Base-by-base conservation (phyloP, 2,888 invertebrate genomes). In the Pheosia tremula region DNA sequence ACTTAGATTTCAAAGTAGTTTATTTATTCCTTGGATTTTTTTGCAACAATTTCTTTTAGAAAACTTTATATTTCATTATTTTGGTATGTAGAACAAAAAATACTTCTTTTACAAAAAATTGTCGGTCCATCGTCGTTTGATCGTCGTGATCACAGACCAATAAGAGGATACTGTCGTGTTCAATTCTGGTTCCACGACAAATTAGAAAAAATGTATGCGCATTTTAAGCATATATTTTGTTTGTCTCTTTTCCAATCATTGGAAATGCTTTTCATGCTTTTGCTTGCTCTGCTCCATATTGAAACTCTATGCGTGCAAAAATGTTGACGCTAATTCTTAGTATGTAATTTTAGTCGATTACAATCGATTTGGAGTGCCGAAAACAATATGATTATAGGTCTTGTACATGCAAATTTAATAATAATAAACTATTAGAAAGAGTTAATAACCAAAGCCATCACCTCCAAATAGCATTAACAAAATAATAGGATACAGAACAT, bases 401-500 rank as follows among this genome's bases (percentile, higher is more conserved):
- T 2, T 24, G 24, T 24, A 24, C 41, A 41, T 41, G 5, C 41
- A 3, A 41, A 41, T 7, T 7, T 8, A 8, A 41, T 41, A 41
- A 7, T 3, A 5, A 41, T 8, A 3, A 7, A 41, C 5, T 41
- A 3, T 7, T 7, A 41, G 43, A 52, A 58, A 58, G 0, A 11
- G 6, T 11, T 37, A 45, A 49, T 24, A 61, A 8, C 70, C 67
- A 55, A 70, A 75, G 6, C 75, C 72, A 56, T 71, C 75, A 52
- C 73, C 74, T 54, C 75, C 77, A 13, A 85, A 66, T 9, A 83
- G 62, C 60, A 85, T 66, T n/a, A 84, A 54, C 11, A 86, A 61
- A 11, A 86, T 74, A 24, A 85, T 69, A 36, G 83, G 84, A 61
- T 78, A 81, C 11, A 82, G 65, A 13, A 81, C 71, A 61, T 86